Base-by-base conservation (phyloP, 2,888 invertebrate genomes). In the Pollenia griseotomentosa region DNA sequence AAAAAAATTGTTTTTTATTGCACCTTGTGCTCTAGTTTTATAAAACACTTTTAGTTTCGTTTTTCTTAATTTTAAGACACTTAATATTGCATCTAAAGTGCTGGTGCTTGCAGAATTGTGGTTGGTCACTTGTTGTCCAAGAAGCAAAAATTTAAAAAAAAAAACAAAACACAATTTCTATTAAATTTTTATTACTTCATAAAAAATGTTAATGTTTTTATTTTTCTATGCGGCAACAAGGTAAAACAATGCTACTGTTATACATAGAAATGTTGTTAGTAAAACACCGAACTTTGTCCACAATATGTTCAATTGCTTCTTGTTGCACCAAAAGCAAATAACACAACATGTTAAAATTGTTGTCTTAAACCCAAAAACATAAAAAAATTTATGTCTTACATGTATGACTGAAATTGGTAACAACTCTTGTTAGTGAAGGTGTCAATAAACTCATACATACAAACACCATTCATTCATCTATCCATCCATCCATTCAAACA, bases 11-110 rank as follows among this genome's bases (percentile, higher is more conserved):
- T 19, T 55, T 63, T 66, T 73, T 33, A 53, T 65, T 75, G 83
- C 86, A 83, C 86, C 86, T 86, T 86, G 80, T 79, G 80, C 79
- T 83, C 86, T 61, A 86, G 86, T 86, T 86, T 83, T 40, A 10
- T 6, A 74, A 77, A 83, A 75, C 33, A 55, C 33, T 57, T 77
- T 55, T 85, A 63, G 57, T 63, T 70, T 80, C 53, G 33, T 61
- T 59, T 59, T 57, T 75, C 11, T 70, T 77, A 14, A 59, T 55
- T 14, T 74, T n/a, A 11, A 53, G 74, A 79, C 74, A 74, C 74
- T 74, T 80, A 79, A 74, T 77, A 75, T 77, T 11, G 44, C 48
- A 46, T 6, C 33, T 33, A 33, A 33, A 51, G 42, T 48, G 66
- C 14, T 11, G 6, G 12, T 40, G 61, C 16, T 48, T 48, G 3